These are phyloP conservation scores for Mus caroli DNA, from an alignment of 2,797 vertebrate genomes.

Conservation along the genomic window DNA sequence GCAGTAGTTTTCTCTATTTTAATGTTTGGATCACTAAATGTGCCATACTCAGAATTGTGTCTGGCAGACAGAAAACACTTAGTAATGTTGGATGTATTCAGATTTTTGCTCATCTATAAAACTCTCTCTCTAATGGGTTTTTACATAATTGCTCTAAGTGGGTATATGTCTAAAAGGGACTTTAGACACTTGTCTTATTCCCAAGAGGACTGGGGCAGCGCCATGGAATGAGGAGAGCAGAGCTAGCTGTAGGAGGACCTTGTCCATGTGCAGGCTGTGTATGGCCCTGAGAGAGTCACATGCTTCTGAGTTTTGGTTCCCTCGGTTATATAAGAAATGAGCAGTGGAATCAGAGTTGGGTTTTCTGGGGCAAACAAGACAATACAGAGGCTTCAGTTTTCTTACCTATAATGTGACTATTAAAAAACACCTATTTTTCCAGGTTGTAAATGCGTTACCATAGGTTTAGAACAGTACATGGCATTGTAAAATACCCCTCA, in stretches of 20 bases:
- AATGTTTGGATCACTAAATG: neutral
- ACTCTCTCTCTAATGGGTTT: neutral
- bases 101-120: slow-evolving; percentile 20
- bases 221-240: neutral
- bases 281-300: neutral
- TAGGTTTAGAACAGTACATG: neutral
- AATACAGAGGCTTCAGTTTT: slow-evolving; percentile 16
- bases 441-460: slow-evolving; percentile 8
- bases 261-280: neutral
- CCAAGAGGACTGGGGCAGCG: neutral
- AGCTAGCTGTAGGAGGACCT: neutral
- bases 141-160: slow-evolving; percentile 6
- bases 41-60: neutral
- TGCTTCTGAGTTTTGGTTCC: slow-evolving; percentile 12
- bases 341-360: neutral
- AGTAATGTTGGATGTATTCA: slow-evolving; percentile 11
- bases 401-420: slow-evolving; percentile 6
- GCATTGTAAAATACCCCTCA: neutral
- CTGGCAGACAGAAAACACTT: neutral
- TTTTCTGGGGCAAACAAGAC: neutral
- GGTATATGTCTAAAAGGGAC: neutral
- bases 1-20: slow-evolving; percentile 26
- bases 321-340: slow-evolving; percentile 8
- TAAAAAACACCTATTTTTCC: neutral
- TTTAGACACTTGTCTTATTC: slow-evolving; percentile 39